Evolutionary conservation across 2,888 invertebrate genomes (phyloP).

Genomic region (Xanthostigma xanthostigma): DNA sequence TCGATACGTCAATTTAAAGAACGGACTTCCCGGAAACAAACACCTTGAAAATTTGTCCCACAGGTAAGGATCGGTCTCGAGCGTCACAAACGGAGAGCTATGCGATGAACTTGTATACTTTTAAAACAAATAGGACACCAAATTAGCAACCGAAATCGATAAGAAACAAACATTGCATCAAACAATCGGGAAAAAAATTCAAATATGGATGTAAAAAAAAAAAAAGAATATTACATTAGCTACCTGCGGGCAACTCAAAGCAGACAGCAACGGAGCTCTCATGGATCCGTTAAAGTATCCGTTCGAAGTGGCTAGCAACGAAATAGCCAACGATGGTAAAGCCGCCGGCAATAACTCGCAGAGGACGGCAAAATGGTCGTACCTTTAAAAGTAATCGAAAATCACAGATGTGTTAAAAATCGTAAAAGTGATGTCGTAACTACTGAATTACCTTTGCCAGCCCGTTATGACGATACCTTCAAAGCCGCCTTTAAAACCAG

Average conservation of each 20-base stretch:
- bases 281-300: slow-evolving; percentile 43
- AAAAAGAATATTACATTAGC: not conserved
- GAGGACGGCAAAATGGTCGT: slow-evolving; percentile 54
- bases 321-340: slow-evolving; percentile 46
- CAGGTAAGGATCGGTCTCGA: slow-evolving; percentile 43
- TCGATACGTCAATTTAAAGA: slow-evolving; percentile 30
- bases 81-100: slow-evolving; percentile 33
- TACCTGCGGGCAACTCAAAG: slow-evolving; percentile 37
- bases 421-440: not conserved
- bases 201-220: too few species aligned
- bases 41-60: slow-evolving; percentile 46
- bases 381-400: slow-evolving; percentile 24
- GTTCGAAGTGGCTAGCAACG: slow-evolving; percentile 38
- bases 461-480: slow-evolving; percentile 41
- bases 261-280: slow-evolving; percentile 28
- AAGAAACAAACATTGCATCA: too few species aligned
- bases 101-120: slow-evolving; percentile 17
- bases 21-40: slow-evolving; percentile 45
- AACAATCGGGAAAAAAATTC: too few species aligned
- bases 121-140: slow-evolving; percentile 8
- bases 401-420: not conserved
- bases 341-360: slow-evolving; percentile 51
- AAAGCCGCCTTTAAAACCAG: slow-evolving; percentile 34
- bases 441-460: slow-evolving; percentile 32
- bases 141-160: slow-evolving; percentile 10